A percentile compares a stretch with the other conserved stretches of the same genome.
Conservation (phyloP, 2,888 invertebrate species). For the Koerneria pararmatus region DNA sequence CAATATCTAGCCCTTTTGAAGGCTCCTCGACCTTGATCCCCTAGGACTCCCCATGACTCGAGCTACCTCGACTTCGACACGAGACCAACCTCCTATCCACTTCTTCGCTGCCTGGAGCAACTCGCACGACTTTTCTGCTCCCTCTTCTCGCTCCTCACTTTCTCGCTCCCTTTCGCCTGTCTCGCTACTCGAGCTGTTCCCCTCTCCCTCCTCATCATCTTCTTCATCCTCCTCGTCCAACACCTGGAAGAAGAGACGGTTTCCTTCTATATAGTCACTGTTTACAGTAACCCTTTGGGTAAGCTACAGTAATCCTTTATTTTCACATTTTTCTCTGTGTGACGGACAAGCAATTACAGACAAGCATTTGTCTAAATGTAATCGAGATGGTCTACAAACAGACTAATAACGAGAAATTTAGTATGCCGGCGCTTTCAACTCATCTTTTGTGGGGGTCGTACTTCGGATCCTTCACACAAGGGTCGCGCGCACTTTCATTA, state of each 20-base stretch:
- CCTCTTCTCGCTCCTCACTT: slow-evolving; percentile 26
- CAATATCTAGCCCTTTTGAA: neutral
- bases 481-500: too few relatives aligned
- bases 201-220: neutral
- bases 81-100: slow-evolving; percentile 16
- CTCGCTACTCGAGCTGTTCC: neutral
- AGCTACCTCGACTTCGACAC: too few relatives aligned
- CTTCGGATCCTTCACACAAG: too few relatives aligned
- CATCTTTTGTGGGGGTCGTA: too few relatives aligned
- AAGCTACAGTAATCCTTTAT: neutral
- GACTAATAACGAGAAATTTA: too few relatives aligned
- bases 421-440: too few relatives aligned
- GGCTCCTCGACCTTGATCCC: neutral
- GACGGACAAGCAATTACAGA: too few relatives aligned
- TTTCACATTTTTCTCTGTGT: too few relatives aligned
- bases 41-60: neutral
- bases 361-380: too few relatives aligned
- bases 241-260: neutral
- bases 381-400: too few relatives aligned
- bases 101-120: slow-evolving; percentile 17
- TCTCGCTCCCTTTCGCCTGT: slow-evolving; percentile 11
- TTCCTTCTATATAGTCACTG: neutral
- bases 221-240: neutral
- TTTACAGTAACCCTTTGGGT: neutral
- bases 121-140: slow-evolving; percentile 13